Evolutionary conservation across 2,888 invertebrate species (phyloP), one percentile per base, ranked within the genome.

Genomic region (Alloscopus bannaensis): DNA sequence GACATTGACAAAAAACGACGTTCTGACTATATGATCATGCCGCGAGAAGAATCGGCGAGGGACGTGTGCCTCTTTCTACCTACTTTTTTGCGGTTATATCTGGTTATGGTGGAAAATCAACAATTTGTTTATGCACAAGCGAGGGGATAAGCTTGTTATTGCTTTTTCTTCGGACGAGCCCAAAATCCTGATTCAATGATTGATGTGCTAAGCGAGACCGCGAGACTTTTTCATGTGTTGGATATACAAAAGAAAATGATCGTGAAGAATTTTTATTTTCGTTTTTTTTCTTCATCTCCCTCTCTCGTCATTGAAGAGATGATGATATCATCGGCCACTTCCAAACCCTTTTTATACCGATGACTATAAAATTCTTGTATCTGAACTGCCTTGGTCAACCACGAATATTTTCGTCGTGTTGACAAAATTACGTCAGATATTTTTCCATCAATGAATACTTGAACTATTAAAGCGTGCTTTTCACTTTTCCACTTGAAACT

Each of bases 41-140:
- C n/a, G n/a, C n/a, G n/a, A n/a, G n/a, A n/a, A n/a, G n/a, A n/a
- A n/a, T n/a, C n/a, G n/a, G n/a, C n/a, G n/a, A n/a, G n/a, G n/a
- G n/a, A n/a, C n/a, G n/a, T n/a, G n/a, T n/a, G n/a, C n/a, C n/a
- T n/a, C n/a, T n/a, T n/a, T n/a, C 45, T 45, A 45, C 45, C 45
- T 45, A 45, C 45, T 45, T 22, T 59, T 71, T 71, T 71, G 78
- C 78, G 78, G 78, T 78, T 78, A 78, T 78, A 78, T 78, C 78
- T 78, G 71, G 78, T 78, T 78, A 64, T 26, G 70, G 65, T 24
- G 2, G 24, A 11, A 3, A 3, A 52, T 6, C 6, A 36, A 8
- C 13, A 36, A 36, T 36, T 36, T 36, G 6, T 36, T 36, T 36
- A 36, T 36, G 36, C 36, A 8, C 13, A 36, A 8, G 36, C 36